Evolutionary conservation across 2,888 invertebrate species (phyloP).

Genomic region (Hyposoter dolosus): DNA sequence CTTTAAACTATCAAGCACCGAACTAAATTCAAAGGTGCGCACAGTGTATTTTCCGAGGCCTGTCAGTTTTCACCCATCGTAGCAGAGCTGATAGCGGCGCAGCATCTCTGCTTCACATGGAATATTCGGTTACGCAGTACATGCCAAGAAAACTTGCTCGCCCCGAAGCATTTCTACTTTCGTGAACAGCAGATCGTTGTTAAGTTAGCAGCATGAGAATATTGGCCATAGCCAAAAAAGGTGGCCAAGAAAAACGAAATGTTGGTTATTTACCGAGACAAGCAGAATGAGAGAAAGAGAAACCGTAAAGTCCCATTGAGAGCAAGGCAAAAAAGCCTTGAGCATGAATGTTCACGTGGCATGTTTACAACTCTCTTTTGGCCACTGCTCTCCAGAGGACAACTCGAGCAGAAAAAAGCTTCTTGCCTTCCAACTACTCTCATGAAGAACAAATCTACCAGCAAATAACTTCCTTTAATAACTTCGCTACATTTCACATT

Average conservation of each 20-base stretch:
- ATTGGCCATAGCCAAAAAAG: neutral
- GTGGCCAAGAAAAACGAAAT: slow-evolving; percentile 23
- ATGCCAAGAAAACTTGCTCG: slow-evolving; percentile 22
- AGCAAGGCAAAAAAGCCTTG: neutral
- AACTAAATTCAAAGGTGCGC: neutral
- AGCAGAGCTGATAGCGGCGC: neutral
- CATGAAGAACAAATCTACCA: slow-evolving; percentile 3
- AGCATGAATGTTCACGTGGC: slow-evolving; percentile 30
- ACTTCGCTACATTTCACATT: slow-evolving; percentile 5
- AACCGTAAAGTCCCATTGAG: neutral
- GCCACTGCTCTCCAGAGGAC: slow-evolving; percentile 31
- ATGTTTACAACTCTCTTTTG: slow-evolving; percentile 21
- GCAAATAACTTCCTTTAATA: slow-evolving; percentile 25
- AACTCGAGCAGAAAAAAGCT: slow-evolving; percentile 21
- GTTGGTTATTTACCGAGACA: slow-evolving; percentile 26
- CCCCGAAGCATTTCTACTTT: slow-evolving; percentile 31
- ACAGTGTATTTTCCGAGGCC: neutral
- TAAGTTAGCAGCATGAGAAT: slow-evolving; percentile 38
- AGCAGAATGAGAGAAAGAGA: neutral
- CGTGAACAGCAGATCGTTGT: slow-evolving; percentile 30
- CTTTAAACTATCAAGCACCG: neutral
- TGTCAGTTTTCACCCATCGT: neutral
- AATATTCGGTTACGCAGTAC: slow-evolving; percentile 16
- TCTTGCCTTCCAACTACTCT: slow-evolving; percentile 12
- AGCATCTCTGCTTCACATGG: neutral